Evolutionary conservation across 2,888 invertebrate species (phyloP), one percentile per base, ranked within the genome.

Genomic region (Tetragonula carbonaria): DNA sequence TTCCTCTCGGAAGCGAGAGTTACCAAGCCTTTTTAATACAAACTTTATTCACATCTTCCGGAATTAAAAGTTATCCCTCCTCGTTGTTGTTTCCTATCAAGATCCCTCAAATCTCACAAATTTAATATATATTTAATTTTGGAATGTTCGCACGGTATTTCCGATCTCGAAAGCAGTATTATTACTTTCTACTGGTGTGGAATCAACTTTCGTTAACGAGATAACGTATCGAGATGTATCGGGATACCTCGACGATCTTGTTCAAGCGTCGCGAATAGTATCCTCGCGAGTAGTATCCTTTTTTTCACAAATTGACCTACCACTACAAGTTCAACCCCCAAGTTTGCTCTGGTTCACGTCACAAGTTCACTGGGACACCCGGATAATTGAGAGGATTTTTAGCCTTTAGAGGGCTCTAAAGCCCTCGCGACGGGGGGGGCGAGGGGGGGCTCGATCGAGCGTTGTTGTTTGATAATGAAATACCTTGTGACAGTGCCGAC

Each of bases 401-500:
- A 28, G 18, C 57, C 51, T 59, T 57, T 28, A 28, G 28, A 28
- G 28, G 28, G 28, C 28, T 28, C 28, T 28, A 28, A 28, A 28
- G 28, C 23, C 23, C 23, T 23, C 23, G 23, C 23, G 23, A 23
- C 23, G 23, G 23, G 23, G 1, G 28, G 0, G 28, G n/a, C n/a
- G n/a, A 28, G 28, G 28, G 18, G 28, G 28, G 28, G 62, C 50
- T 68, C 28, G 28, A 28, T 73, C 28, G 28, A 57, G 50, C 53
- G 50, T 16, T 28, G 28, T 28, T 28, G 28, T 14, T 3, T n/a
- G 63, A 63, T 71, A 78, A 67, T 78, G 57, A 65, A 57, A 74
- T 28, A 23, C 18, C 21, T 51, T 14, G 57, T 18, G 57, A 68
- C 68, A 28, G 28, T 18, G 78, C 18, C 68, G 86, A 78, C 73